Conservation (phyloP, 1,140 invertebrate species). For the Ceratosolen solmsi region DNA sequence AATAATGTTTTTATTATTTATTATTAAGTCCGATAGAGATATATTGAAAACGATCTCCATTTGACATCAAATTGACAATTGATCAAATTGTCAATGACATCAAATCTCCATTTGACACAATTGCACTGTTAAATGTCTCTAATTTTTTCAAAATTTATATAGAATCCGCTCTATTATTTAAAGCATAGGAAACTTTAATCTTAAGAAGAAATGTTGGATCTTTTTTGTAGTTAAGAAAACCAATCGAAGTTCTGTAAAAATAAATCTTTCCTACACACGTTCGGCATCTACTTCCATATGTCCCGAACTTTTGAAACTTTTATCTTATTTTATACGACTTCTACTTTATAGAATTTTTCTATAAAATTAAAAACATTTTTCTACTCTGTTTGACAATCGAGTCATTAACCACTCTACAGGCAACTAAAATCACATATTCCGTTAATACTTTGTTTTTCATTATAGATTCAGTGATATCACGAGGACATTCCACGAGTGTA, state of each 20-base stretch:
- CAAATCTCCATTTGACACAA: no score
- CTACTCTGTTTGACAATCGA: background rate
- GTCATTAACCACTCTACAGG: no score
- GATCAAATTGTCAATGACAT: no score
- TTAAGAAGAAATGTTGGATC: conserved; percentile 3
- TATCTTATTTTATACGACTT: conserved; percentile 15
- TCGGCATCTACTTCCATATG: conserved; percentile 1
- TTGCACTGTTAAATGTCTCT: no score
- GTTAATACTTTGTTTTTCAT: background rate
- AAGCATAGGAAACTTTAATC: conserved; percentile 7
- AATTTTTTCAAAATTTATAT: no score
- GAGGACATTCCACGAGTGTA: no score
- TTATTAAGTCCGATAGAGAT: background rate
- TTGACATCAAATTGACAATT: background rate
- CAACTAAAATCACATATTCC: no score
- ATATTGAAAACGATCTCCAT: background rate
- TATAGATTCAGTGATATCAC: no score
- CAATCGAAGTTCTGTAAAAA: conserved; percentile 15
- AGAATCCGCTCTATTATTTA: conserved; percentile 11
- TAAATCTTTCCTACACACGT: conserved; percentile 1
- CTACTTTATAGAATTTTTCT: background rate
- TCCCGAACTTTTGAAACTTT: background rate
- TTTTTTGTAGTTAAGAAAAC: background rate
- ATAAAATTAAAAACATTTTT: background rate
- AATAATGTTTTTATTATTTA: background rate